phyloP scores from a whole-genome alignment of 2,888 invertebrate genomes.

The Leptogaster cylindrica region DNA sequence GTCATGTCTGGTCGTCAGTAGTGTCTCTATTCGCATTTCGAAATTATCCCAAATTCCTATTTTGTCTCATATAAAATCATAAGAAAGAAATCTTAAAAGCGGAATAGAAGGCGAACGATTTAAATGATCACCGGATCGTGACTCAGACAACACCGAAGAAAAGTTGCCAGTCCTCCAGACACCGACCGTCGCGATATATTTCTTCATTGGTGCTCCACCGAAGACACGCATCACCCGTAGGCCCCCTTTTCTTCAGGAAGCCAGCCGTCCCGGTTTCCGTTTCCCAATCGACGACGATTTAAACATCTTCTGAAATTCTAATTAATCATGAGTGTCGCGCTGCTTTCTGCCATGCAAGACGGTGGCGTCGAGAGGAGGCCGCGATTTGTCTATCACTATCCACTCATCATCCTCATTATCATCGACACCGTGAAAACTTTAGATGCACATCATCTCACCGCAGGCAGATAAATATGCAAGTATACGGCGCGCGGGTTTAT shows the following conservation, averaged over 20 bases:
- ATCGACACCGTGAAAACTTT: too few relatives aligned
- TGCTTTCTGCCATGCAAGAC: background rate
- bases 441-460: too few relatives aligned
- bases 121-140: slow-evolving; percentile 32
- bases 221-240: slow-evolving; percentile 11
- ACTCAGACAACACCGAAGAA: slow-evolving; percentile 35
- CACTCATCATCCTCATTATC: too few relatives aligned
- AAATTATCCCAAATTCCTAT: slow-evolving; percentile 23
- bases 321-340: slow-evolving; percentile 28
- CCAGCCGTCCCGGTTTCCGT: slow-evolving; percentile 13
- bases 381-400: background rate
- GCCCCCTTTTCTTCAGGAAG: slow-evolving; percentile 4
- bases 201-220: background rate
- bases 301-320: slow-evolving; percentile 31
- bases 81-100: slow-evolving; percentile 31
- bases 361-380: background rate
- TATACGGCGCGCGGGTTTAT: slow-evolving; percentile 4
- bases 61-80: slow-evolving; percentile 25
- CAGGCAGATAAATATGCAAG: background rate
- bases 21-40: slow-evolving; percentile 15
- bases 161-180: background rate
- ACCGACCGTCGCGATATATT: background rate
- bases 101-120: slow-evolving; percentile 10
- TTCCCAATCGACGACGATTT: background rate
- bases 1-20: too few relatives aligned